phyloP scores from a whole-genome alignment of 2,113 vertebrate genomes.

The Emydura subglobosa region DNA sequence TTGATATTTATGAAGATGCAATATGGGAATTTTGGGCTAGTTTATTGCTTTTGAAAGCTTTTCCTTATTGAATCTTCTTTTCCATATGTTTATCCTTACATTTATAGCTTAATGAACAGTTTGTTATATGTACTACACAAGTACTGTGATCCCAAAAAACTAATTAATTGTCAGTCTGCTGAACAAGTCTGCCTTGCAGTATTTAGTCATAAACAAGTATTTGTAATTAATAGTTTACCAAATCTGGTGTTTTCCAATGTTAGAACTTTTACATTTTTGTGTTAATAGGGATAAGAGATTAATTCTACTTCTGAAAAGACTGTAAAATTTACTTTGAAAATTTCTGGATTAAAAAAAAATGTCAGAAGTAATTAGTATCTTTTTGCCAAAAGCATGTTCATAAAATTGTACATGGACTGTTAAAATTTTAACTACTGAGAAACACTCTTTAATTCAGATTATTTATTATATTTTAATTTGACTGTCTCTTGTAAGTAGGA shows the following conservation, averaged over 20 bases:
- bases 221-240: constrained; percentile 2
- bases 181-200: background rate
- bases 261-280: background rate
- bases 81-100: background rate
- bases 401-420: background rate
- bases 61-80: background rate
- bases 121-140: background rate
- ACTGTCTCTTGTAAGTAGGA: background rate
- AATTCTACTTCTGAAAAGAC: background rate
- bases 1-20: background rate
- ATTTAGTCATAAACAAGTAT: background rate
- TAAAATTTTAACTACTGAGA: background rate
- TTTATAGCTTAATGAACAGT: background rate
- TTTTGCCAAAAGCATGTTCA: background rate
- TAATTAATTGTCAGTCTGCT: background rate
- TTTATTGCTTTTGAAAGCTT: background rate
- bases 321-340: background rate
- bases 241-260: background rate
- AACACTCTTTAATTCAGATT: constrained; percentile 19
- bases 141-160: background rate
- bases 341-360: background rate
- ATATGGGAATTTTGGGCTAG: background rate
- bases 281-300: background rate
- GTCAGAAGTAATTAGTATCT: background rate
- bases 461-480: background rate